These are phyloP conservation scores for Gadus chalcogrammus DNA, from an alignment of 2,113 vertebrate species.

Conservation along the genomic window DNA sequence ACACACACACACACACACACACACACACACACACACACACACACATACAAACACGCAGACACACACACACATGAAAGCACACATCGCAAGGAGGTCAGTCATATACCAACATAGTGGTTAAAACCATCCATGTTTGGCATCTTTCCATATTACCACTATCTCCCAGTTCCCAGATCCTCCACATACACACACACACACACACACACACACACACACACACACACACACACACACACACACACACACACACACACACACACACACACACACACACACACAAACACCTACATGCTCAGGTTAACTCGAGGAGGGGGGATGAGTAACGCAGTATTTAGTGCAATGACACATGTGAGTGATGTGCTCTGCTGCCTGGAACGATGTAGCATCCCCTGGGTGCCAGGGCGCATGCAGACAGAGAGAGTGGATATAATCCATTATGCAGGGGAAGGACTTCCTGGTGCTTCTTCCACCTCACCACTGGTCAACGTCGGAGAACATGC, in stretches of 20 bases:
- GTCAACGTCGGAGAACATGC: too few species aligned
- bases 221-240: slow-evolving; percentile 42
- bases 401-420: too few species aligned
- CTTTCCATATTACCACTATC: slow-evolving; percentile 43
- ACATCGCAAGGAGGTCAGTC: slow-evolving; percentile 45
- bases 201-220: slow-evolving; percentile 31
- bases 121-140: slow-evolving; percentile 50
- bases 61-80: slow-evolving; percentile 1
- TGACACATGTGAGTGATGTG: neutral
- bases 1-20: neutral
- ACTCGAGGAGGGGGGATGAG: slow-evolving; percentile 37
- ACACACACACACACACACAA: slow-evolving; percentile 6
- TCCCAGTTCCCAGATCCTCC: slow-evolving; percentile 51
- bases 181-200: too few species aligned
- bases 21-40: slow-evolving; percentile 6
- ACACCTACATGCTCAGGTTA: slow-evolving; percentile 42
- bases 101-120: slow-evolving; percentile 29
- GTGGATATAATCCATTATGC: too few species aligned
- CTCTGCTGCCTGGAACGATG: too few species aligned
- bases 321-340: neutral
- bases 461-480: too few species aligned
- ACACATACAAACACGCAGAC: neutral
- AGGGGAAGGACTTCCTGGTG: too few species aligned
- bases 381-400: too few species aligned
- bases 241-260: slow-evolving; percentile 33